Evolutionary conservation across 1,140 invertebrate species (phyloP), one percentile per base, ranked within the genome.

Genomic region (Drosophila kanapiae): DNA sequence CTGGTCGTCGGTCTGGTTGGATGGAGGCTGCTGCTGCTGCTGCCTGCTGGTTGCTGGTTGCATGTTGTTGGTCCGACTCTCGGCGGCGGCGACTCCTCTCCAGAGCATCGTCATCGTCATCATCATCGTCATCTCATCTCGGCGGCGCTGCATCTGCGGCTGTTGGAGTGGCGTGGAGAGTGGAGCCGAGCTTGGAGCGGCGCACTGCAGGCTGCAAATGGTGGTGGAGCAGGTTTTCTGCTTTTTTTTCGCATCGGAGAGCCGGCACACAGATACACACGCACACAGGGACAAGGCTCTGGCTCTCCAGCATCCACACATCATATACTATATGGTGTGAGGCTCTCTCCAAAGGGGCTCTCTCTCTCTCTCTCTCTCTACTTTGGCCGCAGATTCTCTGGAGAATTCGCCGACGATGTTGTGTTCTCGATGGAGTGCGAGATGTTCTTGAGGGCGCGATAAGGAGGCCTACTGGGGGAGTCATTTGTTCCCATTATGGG

Each of bases 141-240:
- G 53, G 33, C 33, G 53, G 68, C 43, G 76, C 53, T 80, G 75
- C 67, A 64, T 63, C 56, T 65, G 78, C 56, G 75, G 54, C 65
- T 68, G 49, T 80, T 74, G 58, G 64, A 64, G 59, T 59, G 27
- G 23, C 45, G 23, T 27, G 49, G 53, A 56, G 53, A 56, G 53
- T 56, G 53, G 18, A 56, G 53, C 53, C 13, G 47, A 69, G 63
- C 54, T 80, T 80, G 62, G 64, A 64, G 59, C 65, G 67, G 42
- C 76, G 60, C 51, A 77, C 71, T 85, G 82, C 82, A 85, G 58
- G 72, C 85, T 88, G 85, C 85, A 88, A 88, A 88, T 88, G 85
- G 85, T 88, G 85, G 85, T 90, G 82, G 85, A 90, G 85, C 85
- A 85, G 85, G 85, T 90, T 90, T 56, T 56, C 18, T 27, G 35